Base-by-base conservation (phyloP, 2,113 vertebrate species). In the Lepisosteus oculatus region DNA sequence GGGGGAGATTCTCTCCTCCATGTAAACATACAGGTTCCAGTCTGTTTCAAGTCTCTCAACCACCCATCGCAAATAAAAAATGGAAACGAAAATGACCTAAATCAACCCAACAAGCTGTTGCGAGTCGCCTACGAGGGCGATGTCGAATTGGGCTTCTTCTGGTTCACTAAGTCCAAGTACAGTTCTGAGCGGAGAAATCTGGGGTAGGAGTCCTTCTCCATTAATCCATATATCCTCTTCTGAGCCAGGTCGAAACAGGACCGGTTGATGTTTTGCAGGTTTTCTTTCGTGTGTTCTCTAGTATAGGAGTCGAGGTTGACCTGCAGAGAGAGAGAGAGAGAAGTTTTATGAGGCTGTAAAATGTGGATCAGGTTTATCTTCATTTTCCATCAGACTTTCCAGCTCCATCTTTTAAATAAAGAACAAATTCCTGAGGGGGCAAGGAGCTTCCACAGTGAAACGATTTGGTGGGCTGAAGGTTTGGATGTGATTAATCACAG, bases 151-250 rank as follows among this genome's bases (percentile, higher is more conserved):
- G 88, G 78, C 81, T 96, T 98, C 92, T 97, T 98, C 90, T 95
- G 97, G 88, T 96, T 95, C 80, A 95, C 89, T 87, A 99, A 93
- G 90, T 97, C 96, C 85, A 94, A 82, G 86, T 98, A 99, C 70
- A 99, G 93, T 86, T 99, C 96, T 0, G 97, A 99, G 82, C 96
- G 96, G 62, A 99, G 92, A 87, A 99, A 99, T 55, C 97, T 95
- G 0, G 97, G 95, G 71, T 98, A 99, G 0, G 97, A 97, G 93
- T 99, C 97, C 81, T 98, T 97, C 85, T 99, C 97, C 97, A 99
- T 99, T 62, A 99, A 92, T 72, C 96, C 97, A 0, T 94, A 98
- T 90, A 99, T 99, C 85, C 97, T 93, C 81, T 96, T 91, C 90
- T 99, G 97, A 0, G 97, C 97, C 3, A 97, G 89, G 75, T 99